Evolutionary conservation across 2,888 invertebrate species (phyloP), one percentile per base, ranked within the genome.

Genomic region (Tetragnatha montana): DNA sequence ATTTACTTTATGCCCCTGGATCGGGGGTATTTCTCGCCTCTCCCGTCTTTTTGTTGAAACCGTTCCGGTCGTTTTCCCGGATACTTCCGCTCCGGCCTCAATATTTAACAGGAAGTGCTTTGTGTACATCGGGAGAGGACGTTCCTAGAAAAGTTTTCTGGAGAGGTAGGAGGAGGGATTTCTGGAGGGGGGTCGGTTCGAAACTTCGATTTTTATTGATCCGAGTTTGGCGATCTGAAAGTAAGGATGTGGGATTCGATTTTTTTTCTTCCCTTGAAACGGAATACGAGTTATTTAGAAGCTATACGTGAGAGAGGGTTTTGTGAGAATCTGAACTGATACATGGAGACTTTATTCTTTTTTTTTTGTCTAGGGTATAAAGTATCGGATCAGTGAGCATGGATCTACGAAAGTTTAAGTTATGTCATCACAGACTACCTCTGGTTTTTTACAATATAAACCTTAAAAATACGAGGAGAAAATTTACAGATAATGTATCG

Each of bases 31-130:
- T 80, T 86, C 73, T 74, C 80, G 80, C 73, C 74, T 80, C 71
- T 82, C 70, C 68, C 81, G 87, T 81, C 81, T 81, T 87, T 81
- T 81, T 73, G 14, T n/a, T 75, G 78, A 35, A 78, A 71, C 70
- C 82, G 76, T 81, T 70, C 81, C 60, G 71, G 76, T 51, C 76
- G 60, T 87, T 88, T 88, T 76, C 79, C 82, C 49, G 70, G 69
- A 49, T 76, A 68, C 75, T 81, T 81, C 81, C 78, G 75, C 71
- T 69, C 81, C 71, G 47, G 70, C 70, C 73, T 88, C 81, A 82
- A 78, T 88, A 82, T 82, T 88, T 81, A 82, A 81, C 76, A 76
- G 81, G 82, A 88, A 88, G 87, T 76, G 70, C 87, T 82, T 88
- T 88, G 81, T 71, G 73, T 80, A 74, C 73, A 8, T 21, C 71